These are phyloP conservation scores for Strix aluco DNA, from an alignment of 2,113 vertebrate species.

Conservation along the genomic window DNA sequence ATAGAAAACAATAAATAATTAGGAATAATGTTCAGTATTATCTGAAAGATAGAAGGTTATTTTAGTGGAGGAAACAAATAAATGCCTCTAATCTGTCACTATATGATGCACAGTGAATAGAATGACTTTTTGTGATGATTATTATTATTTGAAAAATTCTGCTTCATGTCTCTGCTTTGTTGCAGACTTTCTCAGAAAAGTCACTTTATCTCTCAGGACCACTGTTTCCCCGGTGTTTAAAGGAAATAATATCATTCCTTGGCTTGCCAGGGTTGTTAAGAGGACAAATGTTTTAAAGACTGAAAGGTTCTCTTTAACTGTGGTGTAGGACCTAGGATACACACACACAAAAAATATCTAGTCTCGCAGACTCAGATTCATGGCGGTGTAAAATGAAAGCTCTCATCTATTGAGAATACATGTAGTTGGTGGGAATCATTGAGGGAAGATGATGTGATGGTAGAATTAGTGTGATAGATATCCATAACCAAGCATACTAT, in stretches of 20 bases:
- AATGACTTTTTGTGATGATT: neutral
- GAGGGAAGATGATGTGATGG: neutral
- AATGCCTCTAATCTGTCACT: neutral
- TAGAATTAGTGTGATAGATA: constrained; percentile 15
- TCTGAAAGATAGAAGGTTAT: neutral
- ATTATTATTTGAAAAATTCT: constrained; percentile 13
- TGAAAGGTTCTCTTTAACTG: neutral
- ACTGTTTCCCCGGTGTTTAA: neutral
- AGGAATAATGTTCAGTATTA: neutral
- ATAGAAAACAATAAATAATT: neutral
- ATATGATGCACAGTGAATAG: neutral
- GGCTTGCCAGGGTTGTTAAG: neutral
- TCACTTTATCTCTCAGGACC: neutral
- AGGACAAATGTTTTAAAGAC: neutral
- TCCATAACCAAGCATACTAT: neutral
- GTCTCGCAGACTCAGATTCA: neutral
- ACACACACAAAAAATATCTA: neutral
- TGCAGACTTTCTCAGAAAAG: neutral
- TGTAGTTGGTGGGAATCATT: neutral
- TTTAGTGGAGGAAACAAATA: neutral
- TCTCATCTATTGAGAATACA: neutral
- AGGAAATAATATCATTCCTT: neutral
- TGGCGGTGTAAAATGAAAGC: neutral
- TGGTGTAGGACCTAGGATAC: neutral
- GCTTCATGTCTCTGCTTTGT: neutral